Percentiles rank a stretch among this genome's conserved stretches.
Conservation (phyloP, 2,888 invertebrate species). For the Meghimatium bilineatum region DNA sequence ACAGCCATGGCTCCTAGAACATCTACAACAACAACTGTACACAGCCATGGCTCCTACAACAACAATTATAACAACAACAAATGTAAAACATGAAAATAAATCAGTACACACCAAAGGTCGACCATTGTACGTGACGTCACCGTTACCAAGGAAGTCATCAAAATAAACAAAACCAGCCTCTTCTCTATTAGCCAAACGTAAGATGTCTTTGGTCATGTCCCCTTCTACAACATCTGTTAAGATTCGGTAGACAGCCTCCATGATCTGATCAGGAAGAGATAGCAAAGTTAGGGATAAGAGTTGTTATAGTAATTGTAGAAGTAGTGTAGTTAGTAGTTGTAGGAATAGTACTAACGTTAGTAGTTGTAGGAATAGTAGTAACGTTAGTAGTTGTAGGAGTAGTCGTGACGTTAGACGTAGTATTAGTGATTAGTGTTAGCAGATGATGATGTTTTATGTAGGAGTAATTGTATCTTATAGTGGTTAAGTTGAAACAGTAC, state of each 20-base stretch:
- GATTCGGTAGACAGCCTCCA: slow-evolving; percentile 52
- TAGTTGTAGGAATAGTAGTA: neutral
- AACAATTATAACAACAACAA: too few relatives aligned
- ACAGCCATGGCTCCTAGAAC: too few relatives aligned
- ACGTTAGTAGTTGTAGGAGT: neutral
- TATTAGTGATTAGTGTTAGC: too few relatives aligned
- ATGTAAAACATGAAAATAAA: too few relatives aligned
- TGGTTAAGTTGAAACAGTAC: too few relatives aligned
- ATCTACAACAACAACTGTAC: too few relatives aligned
- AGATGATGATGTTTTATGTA: neutral
- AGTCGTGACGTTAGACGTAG: too few relatives aligned
- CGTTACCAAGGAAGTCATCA: slow-evolving; percentile 70
- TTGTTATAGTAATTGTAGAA: neutral
- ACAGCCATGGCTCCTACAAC: too few relatives aligned
- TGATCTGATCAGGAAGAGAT: slow-evolving; percentile 47
- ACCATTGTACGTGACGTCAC: slow-evolving; percentile 57
- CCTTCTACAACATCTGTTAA: slow-evolving; percentile 54
- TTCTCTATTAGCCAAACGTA: slow-evolving; percentile 54
- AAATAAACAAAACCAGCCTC: slow-evolving; percentile 57
- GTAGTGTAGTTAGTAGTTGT: neutral
- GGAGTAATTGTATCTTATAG: too few relatives aligned
- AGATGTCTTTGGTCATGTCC: slow-evolving; percentile 59
- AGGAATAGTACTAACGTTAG: neutral
- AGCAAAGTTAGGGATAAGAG: neutral
- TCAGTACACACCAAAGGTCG: slow-evolving; percentile 58